Conservation (phyloP, 2,888 invertebrate species). For the Apocheima hispidaria region DNA sequence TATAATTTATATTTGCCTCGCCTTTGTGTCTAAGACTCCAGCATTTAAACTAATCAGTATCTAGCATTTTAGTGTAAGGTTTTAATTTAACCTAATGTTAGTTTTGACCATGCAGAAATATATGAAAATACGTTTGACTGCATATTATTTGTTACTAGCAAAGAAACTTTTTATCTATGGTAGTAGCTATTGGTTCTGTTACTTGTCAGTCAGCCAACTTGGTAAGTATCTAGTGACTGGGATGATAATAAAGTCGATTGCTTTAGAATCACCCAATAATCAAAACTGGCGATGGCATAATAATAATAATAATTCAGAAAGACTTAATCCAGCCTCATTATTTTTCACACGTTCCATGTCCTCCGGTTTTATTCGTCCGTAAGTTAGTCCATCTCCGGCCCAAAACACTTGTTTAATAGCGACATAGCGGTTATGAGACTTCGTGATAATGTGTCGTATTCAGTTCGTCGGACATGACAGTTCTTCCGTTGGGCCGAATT, state of each 20-base stretch:
- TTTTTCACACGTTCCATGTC: not conserved
- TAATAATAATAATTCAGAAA: no score
- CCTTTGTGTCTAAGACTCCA: not conserved
- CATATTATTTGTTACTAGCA: no score
- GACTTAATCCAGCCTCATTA: no score
- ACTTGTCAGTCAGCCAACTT: no score
- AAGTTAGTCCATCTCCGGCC: slow-evolving; percentile 55
- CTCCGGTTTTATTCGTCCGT: not conserved
- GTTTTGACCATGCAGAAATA: no score
- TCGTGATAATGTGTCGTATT: slow-evolving; percentile 43
- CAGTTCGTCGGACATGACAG: slow-evolving; percentile 40
- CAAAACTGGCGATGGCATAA: not conserved
- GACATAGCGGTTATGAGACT: slow-evolving; percentile 27
- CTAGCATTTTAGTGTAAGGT: no score
- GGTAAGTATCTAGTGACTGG: no score
- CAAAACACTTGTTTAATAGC: slow-evolving; percentile 54
- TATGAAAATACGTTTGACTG: no score
- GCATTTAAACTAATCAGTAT: not conserved
- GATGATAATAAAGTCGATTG: no score
- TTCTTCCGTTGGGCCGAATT: slow-evolving; percentile 41
- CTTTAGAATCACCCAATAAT: not conserved
- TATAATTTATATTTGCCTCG: not conserved
- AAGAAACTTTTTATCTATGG: no score
- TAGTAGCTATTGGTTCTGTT: no score
- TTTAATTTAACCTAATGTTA: no score